These are phyloP conservation scores for Ips typographus DNA, from an alignment of 1,140 invertebrate genomes.

Conservation along the genomic window DNA sequence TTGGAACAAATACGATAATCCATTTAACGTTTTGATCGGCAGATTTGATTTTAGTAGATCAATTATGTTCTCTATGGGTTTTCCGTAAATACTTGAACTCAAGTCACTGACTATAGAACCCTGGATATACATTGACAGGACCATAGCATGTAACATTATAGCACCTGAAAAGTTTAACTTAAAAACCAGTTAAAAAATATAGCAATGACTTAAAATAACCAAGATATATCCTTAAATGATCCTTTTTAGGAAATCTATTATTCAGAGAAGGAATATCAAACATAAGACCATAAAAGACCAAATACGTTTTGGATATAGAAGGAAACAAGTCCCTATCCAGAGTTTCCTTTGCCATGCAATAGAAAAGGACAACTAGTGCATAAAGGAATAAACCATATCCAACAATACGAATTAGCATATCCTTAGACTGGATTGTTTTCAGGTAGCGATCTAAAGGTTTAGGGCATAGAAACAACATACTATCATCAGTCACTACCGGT, in stretches of 20 bases:
- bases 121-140: conserved; percentile 10
- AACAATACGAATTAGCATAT: neutral
- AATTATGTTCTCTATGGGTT: conserved; percentile 3
- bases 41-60: conserved; percentile 14
- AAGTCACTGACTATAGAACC: conserved; percentile 10
- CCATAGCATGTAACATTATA: neutral
- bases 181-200: neutral
- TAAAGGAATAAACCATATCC: neutral
- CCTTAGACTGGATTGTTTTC: neutral
- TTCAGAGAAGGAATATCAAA: neutral
- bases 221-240: neutral
- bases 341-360: conserved; percentile 4
- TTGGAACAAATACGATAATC: conserved; percentile 4
- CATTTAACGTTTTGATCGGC: conserved; percentile 7
- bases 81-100: conserved; percentile 12
- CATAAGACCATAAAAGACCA: conserved; percentile 9
- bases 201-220: neutral
- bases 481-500: conserved; percentile 10
- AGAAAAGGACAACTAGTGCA: neutral
- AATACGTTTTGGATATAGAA: conserved; percentile 2
- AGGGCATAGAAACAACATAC: conserved; percentile 3
- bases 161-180: neutral
- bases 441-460: neutral
- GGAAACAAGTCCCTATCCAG: neutral
- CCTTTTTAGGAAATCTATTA: conserved; percentile 2